These are phyloP conservation scores for Spicauda simplicius DNA, from an alignment of 2,888 invertebrate species.

Conservation along the genomic window DNA sequence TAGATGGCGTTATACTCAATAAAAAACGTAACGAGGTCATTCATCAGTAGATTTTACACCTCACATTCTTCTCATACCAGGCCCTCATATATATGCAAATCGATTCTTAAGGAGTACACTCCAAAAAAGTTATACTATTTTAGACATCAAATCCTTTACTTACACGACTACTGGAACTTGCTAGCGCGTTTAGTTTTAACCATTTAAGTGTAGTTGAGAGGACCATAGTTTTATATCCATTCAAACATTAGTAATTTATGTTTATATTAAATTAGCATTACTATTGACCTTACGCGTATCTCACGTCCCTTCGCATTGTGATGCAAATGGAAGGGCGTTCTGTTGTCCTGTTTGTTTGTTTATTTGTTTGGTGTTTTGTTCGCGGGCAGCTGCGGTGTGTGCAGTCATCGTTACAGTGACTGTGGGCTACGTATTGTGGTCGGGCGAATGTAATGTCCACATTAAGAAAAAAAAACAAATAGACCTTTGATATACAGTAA, in stretches of 20 bases:
- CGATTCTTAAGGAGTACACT: too few relatives aligned
- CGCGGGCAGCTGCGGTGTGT: conserved; percentile 20
- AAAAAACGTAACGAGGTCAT: too few relatives aligned
- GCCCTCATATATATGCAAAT: too few relatives aligned
- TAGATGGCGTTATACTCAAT: too few relatives aligned
- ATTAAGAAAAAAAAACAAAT: neutral
- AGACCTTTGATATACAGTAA: neutral
- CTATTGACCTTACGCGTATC: conserved; percentile 27
- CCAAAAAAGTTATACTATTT: too few relatives aligned
- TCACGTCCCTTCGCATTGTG: conserved; percentile 26
- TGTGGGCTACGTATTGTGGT: neutral
- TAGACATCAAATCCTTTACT: too few relatives aligned
- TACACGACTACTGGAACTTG: too few relatives aligned
- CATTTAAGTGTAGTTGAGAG: too few relatives aligned
- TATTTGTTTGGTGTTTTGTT: conserved; percentile 29
- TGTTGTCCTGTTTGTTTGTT: conserved; percentile 31
- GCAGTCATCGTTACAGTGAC: conserved; percentile 3
- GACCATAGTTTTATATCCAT: neutral
- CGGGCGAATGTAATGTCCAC: neutral
- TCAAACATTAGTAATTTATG: neutral
- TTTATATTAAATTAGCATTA: conserved; percentile 30
- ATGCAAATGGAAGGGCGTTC: conserved; percentile 34
- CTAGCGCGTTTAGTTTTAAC: too few relatives aligned
- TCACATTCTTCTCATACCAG: too few relatives aligned
- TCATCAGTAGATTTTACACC: too few relatives aligned